Evolutionary conservation across 2,888 invertebrate species (phyloP).

Genomic region (Pterobdella sp.): DNA sequence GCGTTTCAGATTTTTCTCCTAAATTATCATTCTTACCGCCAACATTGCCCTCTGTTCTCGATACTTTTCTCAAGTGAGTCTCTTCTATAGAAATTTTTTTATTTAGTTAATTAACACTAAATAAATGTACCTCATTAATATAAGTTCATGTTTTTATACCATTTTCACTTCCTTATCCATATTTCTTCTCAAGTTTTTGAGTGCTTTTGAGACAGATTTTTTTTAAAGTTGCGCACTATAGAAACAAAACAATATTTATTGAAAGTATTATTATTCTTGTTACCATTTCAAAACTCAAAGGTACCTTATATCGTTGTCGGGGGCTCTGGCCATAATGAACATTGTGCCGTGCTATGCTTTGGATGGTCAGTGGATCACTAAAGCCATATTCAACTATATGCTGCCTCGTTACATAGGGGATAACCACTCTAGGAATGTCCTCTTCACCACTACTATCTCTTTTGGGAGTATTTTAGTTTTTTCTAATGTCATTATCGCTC

Average conservation of each 20-base stretch:
- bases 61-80: slow-evolving; percentile 66
- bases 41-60: slow-evolving; percentile 55
- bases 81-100: slow-evolving; percentile 49
- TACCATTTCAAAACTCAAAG: too few species aligned
- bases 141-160: background rate
- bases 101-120: slow-evolving; percentile 37
- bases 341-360: slow-evolving; percentile 83
- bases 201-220: background rate
- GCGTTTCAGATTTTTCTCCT: slow-evolving; percentile 64
- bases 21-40: slow-evolving; percentile 44
- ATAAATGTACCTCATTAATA: background rate
- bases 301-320: slow-evolving; percentile 66
- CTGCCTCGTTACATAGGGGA: slow-evolving; percentile 43
- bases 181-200: slow-evolving; percentile 5
- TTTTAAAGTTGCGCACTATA: background rate
- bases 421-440: slow-evolving; percentile 54
- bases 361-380: slow-evolving; percentile 82
- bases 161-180: background rate
- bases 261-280: too few species aligned
- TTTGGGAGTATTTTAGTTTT: slow-evolving; percentile 66
- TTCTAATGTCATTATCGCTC: slow-evolving; percentile 60
- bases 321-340: slow-evolving; percentile 81
- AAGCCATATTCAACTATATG: slow-evolving; percentile 51
- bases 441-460: slow-evolving; percentile 64
- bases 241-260: too few species aligned